Percentiles rank a stretch among this genome's conserved stretches.
Conservation (phyloP, 2,888 invertebrate species). For the Synanthedon vespiformis region DNA sequence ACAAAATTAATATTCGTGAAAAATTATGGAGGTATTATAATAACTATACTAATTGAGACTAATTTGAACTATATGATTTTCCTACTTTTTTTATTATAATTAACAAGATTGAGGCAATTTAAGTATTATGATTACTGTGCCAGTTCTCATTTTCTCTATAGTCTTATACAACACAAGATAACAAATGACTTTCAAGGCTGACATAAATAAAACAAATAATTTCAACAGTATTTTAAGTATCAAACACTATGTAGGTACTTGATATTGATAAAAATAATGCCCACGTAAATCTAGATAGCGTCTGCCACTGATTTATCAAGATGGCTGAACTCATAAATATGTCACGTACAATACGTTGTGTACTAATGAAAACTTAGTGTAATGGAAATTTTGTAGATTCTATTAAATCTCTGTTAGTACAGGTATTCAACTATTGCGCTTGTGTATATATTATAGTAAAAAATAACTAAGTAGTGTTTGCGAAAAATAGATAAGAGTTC, state of each 20-base stretch:
- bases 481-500: too few relatives aligned
- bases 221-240: conserved; percentile 6
- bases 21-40: too few relatives aligned
- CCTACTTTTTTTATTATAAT: background rate
- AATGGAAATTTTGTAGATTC: background rate
- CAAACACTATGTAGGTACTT: conserved; percentile 4
- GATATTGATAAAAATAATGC: conserved; percentile 11
- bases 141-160: too few relatives aligned
- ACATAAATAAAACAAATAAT: conserved; percentile 5
- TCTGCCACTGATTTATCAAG: conserved; percentile 39
- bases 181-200: background rate
- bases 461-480: too few relatives aligned
- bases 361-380: background rate
- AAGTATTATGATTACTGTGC: background rate
- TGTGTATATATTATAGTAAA: too few relatives aligned
- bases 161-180: too few relatives aligned
- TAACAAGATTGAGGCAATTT: background rate
- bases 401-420: too few relatives aligned
- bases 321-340: conserved; percentile 46
- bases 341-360: conserved; percentile 23
- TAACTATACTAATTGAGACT: too few relatives aligned
- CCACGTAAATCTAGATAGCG: conserved; percentile 40
- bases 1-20: too few relatives aligned
- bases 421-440: too few relatives aligned
- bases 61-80: too few relatives aligned